Conservation (phyloP, 2,888 invertebrate genomes). For the Chouioia cunea region DNA sequence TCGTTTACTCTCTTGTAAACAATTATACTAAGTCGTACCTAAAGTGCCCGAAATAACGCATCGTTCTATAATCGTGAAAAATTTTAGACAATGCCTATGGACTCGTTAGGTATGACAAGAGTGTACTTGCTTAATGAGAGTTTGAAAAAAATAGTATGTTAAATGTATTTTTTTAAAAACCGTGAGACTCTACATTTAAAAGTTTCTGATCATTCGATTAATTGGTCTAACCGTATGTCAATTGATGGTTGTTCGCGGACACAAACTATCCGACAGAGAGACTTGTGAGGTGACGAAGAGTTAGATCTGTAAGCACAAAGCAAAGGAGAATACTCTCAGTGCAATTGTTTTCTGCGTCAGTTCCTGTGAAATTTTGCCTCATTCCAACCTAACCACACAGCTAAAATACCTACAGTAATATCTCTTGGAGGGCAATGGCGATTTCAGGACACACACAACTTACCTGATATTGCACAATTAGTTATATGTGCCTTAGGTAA, state of each 20-base stretch:
- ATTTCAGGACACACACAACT: slow-evolving; percentile 48
- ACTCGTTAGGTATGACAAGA: no score
- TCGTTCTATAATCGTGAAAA: no score
- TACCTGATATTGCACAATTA: slow-evolving; percentile 44
- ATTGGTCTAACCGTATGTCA: slow-evolving; percentile 65
- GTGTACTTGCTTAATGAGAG: no score
- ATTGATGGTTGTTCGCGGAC: slow-evolving; percentile 63
- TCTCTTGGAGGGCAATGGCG: slow-evolving; percentile 58
- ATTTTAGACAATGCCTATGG: no score
- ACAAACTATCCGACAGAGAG: slow-evolving; percentile 64
- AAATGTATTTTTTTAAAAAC: slow-evolving; percentile 48
- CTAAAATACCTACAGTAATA: slow-evolving; percentile 52
- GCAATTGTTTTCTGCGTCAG: slow-evolving; percentile 64
- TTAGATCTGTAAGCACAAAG: slow-evolving; percentile 68
- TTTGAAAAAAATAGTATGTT: no score
- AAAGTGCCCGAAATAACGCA: no score
- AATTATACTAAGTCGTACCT: no score
- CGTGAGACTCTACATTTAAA: slow-evolving; percentile 39
- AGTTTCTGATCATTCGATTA: slow-evolving; percentile 49
- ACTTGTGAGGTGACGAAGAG: slow-evolving; percentile 66
- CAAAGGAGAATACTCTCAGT: slow-evolving; percentile 68
- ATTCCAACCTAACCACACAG: slow-evolving; percentile 62
- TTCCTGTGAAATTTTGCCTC: slow-evolving; percentile 62
- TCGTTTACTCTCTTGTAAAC: no score
- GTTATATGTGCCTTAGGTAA: slow-evolving; percentile 1